Percentiles rank a stretch among this genome's conserved stretches.
Conservation (phyloP, 2,113 vertebrate species). For the Odontesthes bonariensis region DNA sequence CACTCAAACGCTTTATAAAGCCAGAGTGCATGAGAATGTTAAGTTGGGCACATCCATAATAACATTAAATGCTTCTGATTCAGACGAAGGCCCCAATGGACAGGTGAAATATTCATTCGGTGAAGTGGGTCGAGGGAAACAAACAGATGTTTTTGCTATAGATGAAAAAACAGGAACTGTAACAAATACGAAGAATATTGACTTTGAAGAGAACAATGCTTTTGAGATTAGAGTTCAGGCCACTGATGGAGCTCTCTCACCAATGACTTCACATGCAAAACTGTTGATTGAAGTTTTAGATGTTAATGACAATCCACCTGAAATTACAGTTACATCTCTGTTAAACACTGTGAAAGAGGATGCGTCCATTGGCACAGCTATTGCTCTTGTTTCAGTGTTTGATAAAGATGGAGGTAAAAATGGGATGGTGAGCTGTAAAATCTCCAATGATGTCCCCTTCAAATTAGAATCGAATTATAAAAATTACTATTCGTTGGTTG, state of each 20-base stretch:
- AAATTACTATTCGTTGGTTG: slow-evolving; percentile 86
- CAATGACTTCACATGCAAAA: slow-evolving; percentile 80
- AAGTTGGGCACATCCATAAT: neutral
- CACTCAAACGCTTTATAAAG: slow-evolving; percentile 11
- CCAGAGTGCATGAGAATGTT: slow-evolving; percentile 4
- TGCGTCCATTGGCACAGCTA: slow-evolving; percentile 80
- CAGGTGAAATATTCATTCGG: slow-evolving; percentile 80
- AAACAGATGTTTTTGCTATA: slow-evolving; percentile 82
- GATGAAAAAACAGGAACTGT: slow-evolving; percentile 55
- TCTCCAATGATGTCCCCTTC: slow-evolving; percentile 77
- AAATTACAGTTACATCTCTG: slow-evolving; percentile 78
- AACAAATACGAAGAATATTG: slow-evolving; percentile 65
- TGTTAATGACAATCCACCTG: slow-evolving; percentile 82
- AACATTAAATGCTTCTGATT: slow-evolving; percentile 12
- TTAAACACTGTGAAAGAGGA: slow-evolving; percentile 85
- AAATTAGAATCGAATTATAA: slow-evolving; percentile 75
- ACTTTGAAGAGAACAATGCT: slow-evolving; percentile 83
- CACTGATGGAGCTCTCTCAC: slow-evolving; percentile 83
- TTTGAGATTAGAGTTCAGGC: slow-evolving; percentile 88
- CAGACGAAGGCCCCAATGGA: neutral
- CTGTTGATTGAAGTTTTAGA: slow-evolving; percentile 85
- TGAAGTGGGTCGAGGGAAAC: slow-evolving; percentile 72
- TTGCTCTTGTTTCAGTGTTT: slow-evolving; percentile 86
- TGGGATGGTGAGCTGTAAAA: slow-evolving; percentile 75
- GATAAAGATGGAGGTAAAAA: slow-evolving; percentile 86